Percentiles rank a stretch among this genome's conserved stretches.
These are phyloP conservation scores for Leiothrix lutea DNA, from an alignment of 2,113 vertebrate species.

Conservation along the genomic window DNA sequence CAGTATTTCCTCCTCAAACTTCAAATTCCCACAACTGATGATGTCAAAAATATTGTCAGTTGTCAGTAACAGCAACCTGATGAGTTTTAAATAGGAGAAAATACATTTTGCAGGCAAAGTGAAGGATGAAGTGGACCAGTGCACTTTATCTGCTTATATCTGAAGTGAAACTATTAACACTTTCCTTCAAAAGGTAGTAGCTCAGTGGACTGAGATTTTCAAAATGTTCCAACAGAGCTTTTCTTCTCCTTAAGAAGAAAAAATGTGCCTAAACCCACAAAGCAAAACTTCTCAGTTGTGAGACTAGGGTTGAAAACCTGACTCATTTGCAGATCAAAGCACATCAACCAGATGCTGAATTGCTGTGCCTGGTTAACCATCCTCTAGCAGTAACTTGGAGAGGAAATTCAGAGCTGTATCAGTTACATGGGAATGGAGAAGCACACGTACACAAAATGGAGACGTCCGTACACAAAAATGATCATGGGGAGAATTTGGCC, in stretches of 20 bases:
- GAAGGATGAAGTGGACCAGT: background rate
- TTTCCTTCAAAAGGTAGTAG: background rate
- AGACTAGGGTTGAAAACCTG: background rate
- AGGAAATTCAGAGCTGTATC: background rate
- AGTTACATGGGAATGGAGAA: background rate
- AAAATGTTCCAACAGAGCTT: background rate
- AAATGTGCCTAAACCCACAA: background rate
- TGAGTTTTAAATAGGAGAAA: background rate
- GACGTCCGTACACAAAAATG: background rate
- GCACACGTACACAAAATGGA: no score
- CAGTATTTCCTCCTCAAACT: background rate
- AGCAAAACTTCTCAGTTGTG: background rate
- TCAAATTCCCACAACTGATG: background rate
- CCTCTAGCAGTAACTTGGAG: background rate
- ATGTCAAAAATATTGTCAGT: background rate
- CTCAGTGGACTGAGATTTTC: background rate
- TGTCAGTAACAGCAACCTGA: background rate
- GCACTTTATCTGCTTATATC: background rate
- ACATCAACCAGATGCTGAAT: background rate
- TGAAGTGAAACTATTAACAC: background rate
- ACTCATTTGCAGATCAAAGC: background rate
- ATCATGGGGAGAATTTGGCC: background rate
- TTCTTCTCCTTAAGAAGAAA: background rate
- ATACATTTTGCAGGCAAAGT: background rate
- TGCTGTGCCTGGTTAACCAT: background rate